Conservation (phyloP, 2,888 invertebrate genomes). For the Drosophila anceps region DNA sequence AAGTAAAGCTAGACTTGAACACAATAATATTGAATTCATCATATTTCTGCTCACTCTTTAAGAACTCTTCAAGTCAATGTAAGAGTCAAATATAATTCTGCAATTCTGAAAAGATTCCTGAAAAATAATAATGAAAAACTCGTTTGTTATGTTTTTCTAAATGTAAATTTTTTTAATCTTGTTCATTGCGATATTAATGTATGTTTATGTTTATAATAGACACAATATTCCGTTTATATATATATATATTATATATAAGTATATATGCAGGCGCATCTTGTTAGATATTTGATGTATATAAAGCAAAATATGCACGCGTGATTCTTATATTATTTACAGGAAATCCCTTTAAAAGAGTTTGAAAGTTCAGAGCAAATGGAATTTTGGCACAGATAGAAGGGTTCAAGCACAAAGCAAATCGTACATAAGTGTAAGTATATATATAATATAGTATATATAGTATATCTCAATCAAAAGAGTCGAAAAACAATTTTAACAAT, state of each 20-base stretch:
- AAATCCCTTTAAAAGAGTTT: constrained; percentile 36
- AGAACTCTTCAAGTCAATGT: too few species aligned
- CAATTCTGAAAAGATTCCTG: not conserved
- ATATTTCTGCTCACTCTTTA: too few species aligned
- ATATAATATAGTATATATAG: not conserved
- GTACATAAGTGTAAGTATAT: not conserved
- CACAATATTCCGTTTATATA: constrained; percentile 60
- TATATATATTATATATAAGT: constrained; percentile 38
- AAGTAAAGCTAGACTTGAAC: too few species aligned
- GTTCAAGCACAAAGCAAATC: constrained; percentile 18
- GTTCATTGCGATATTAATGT: constrained; percentile 63
- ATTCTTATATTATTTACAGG: constrained; percentile 59
- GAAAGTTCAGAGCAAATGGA: constrained; percentile 1
- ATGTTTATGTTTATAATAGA: constrained; percentile 59
- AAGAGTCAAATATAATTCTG: too few species aligned
- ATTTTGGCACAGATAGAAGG: constrained; percentile 22
- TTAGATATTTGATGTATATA: constrained; percentile 43
- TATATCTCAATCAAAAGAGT: not conserved
- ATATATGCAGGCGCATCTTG: constrained; percentile 31
- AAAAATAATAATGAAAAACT: not conserved
- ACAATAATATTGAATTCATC: too few species aligned
- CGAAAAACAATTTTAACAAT: not conserved
- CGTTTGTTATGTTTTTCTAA: constrained; percentile 62
- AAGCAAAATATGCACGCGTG: constrained; percentile 40
- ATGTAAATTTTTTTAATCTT: constrained; percentile 74